phyloP scores from a whole-genome alignment of 2,888 invertebrate species.

The Megamerina dolium region DNA sequence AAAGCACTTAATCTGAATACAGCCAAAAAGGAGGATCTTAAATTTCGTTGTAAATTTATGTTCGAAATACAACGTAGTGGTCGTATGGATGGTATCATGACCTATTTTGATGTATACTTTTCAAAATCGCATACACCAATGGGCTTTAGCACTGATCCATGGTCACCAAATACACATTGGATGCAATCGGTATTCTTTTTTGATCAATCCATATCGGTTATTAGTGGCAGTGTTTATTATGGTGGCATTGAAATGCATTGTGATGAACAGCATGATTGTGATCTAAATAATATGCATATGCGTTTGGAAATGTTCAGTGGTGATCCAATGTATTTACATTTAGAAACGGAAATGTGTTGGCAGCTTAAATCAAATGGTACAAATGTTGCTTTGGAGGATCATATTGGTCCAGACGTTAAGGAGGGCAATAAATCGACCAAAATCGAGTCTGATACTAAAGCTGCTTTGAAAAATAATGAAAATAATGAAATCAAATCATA shows the following conservation, averaged over 20 bases:
- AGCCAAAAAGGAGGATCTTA: slow-evolving; percentile 81
- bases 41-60: slow-evolving; percentile 78
- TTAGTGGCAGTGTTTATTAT: slow-evolving; percentile 62
- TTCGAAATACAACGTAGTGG: slow-evolving; percentile 76
- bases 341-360: slow-evolving; percentile 24
- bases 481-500: no score
- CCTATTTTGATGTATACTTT: slow-evolving; percentile 97
- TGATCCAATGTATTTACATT: slow-evolving; percentile 20
- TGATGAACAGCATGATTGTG: background rate
- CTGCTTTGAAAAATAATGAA: no score
- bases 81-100: slow-evolving; percentile 89
- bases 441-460: no score
- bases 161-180: slow-evolving; percentile 90
- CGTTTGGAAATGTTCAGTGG: slow-evolving; percentile 22
- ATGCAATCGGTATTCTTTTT: slow-evolving; percentile 91
- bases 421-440: slow-evolving; percentile 7
- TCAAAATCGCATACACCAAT: slow-evolving; percentile 94
- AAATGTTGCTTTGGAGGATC: slow-evolving; percentile 3
- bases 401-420: background rate
- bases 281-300: slow-evolving; percentile 21
- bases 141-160: slow-evolving; percentile 95
- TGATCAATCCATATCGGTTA: slow-evolving; percentile 85
- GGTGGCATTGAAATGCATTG: slow-evolving; percentile 25
- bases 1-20: slow-evolving; percentile 96
- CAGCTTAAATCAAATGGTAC: slow-evolving; percentile 17